Evolutionary conservation across 1,140 invertebrate species (phyloP), one percentile per base, ranked within the genome.

Genomic region (Anoplophora glabripennis): DNA sequence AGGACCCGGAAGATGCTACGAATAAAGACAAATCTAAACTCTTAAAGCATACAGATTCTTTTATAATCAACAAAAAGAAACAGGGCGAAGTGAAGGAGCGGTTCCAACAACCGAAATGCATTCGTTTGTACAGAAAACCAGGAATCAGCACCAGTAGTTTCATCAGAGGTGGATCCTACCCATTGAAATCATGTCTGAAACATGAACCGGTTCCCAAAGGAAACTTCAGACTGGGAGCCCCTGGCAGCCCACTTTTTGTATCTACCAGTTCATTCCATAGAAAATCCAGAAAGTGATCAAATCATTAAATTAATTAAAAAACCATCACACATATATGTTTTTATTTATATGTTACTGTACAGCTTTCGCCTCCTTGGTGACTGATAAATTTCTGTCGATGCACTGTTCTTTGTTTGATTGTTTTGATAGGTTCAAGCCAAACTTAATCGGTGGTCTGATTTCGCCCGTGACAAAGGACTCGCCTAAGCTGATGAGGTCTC

Each of bases 141-240:
- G 49, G 38, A 28, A 42, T 15, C 3, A 45, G 34, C n/a, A 33
- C 53, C 8, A 59, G 53, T 21, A 61, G 52, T 34, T 66, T 64
- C 45, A 57, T 69, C 1, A 71, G 65, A 57, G 71, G 71, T 37
- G 68, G 68, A 15, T 66, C 62, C 0, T 72, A 72, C 41, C 69
- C 71, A 1, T 53, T 72, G 12, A 69, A 68, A 51, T 64, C 69
- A 7, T 67, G 58, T 17, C 48, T 68, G 18, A 69, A 68, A 46
- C 71, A 65, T 51, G 65, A 66, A 36, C 15, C 42, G 15, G 52
- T 34, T 12, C 35, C 38, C 7, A 63, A 58, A 40, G 61, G 65
- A 12, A 59, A 53, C 48, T 65, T 65, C 14, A 55, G 46, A 38
- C 48, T 67, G 35, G 59, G 59, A 5, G 46, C 66, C n/a, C 68